Evolutionary conservation across 2,113 vertebrate genomes (phyloP), one percentile per base, ranked within the genome.

Genomic region (Corythornis madagascariensis): DNA sequence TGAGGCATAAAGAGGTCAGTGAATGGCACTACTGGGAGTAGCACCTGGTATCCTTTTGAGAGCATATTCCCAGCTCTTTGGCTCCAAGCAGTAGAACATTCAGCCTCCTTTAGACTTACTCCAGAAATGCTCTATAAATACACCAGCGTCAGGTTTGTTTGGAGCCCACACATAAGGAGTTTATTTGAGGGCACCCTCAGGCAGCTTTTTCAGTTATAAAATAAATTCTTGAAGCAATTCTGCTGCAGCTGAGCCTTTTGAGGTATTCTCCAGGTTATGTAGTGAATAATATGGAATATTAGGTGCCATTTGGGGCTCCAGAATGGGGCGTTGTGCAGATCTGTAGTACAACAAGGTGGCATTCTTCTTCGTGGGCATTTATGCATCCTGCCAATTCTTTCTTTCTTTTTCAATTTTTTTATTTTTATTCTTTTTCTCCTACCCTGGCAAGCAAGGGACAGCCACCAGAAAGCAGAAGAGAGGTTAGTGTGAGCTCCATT

Each of bases 41-140:
- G 59, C 12, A 70, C 74, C 80, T 92, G 79, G 87, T 84, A 90
- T 77, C 35, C 87, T 81, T 91, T 81, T 48, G 85, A 94, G 79
- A 90, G 59, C 40, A 43, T 85, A 24, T 92, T 95, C 88, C 77
- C 77, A 72, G 72, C 33, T 67, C 60, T 77, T 95, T 85, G 79
- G 82, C 83, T 90, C 43, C 64, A 67, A 93, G 74, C 1, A 0
- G 45, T 55, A 80, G 81, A 92, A 87, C 38, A 91, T 56, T n/a
- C 59, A 85, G 64, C 48, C 71, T 93, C 47, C 80, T 86, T 90
- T 73, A 92, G 92, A 88, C 63, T 94, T 92, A 76, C 55, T 86
- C 63, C 86, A 88, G 78, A 94, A 95, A 84, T 8, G 63, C 43
- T 89, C 96, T 95, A 94, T 93, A 95, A 96, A 95, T 97, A 95